Conservation (phyloP, 2,113 vertebrate genomes). For the Buteo buteo region DNA sequence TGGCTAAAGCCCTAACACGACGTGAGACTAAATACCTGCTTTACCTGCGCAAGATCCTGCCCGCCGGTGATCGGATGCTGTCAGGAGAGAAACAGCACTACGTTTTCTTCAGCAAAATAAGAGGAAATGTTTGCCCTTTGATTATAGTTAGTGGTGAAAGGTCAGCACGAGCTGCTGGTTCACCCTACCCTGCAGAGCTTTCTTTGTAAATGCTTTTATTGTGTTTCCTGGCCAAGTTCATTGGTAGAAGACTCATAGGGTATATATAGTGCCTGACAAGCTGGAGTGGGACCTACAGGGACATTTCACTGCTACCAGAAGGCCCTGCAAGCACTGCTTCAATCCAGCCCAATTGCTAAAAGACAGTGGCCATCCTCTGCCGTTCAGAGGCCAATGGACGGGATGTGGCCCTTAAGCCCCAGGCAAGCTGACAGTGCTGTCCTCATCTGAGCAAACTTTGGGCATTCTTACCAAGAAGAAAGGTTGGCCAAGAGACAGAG, state of each 20-base stretch:
- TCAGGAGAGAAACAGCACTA: not conserved
- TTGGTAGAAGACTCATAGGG: not conserved
- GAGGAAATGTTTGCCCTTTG: not conserved
- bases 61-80: accelerated
- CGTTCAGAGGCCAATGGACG: not conserved
- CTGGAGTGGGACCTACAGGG: not conserved
- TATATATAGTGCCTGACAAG: not conserved
- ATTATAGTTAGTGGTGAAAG: not conserved
- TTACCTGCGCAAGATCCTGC: not conserved
- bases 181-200: not conserved
- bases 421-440: not conserved
- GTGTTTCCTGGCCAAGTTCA: not conserved
- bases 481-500: not conserved
- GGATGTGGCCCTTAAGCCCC: not conserved
- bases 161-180: not conserved
- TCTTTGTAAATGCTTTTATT: not conserved
- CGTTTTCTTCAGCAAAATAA: not conserved
- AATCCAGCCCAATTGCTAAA: not conserved
- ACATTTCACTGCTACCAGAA: not conserved
- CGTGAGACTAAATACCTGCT: not conserved
- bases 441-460: not conserved
- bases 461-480: not conserved
- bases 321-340: not conserved
- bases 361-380: not conserved
- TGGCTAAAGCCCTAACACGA: not conserved